Evolutionary conservation across 2,797 vertebrate genomes (phyloP).

Genomic region (Acanthis flammea): DNA sequence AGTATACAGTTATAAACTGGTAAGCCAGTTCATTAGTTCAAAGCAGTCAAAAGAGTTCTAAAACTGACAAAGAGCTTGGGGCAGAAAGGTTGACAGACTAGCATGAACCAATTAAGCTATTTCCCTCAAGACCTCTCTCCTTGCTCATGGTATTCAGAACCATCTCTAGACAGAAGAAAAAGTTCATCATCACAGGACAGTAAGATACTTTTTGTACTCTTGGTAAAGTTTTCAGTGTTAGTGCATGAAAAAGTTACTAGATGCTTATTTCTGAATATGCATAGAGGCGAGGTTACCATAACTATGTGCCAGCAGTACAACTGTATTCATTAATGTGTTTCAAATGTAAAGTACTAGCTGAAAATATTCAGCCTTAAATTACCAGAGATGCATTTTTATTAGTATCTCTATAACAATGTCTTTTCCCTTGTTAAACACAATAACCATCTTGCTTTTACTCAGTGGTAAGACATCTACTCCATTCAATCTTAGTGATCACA

Average conservation of each 20-base stretch:
- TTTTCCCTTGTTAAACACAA: neutral
- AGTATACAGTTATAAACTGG: neutral
- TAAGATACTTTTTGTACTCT: neutral
- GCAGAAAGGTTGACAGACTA: neutral
- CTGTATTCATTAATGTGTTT: neutral
- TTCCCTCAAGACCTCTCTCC: neutral
- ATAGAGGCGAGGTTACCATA: neutral
- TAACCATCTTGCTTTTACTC: neutral
- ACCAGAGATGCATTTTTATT: neutral
- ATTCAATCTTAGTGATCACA: neutral
- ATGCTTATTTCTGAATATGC: neutral
- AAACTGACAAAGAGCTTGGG: neutral
- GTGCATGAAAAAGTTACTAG: neutral
- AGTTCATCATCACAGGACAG: neutral
- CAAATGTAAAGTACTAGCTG: neutral
- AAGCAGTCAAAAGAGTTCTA: conserved; percentile 4
- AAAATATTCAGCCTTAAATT: neutral
- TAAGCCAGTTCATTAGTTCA: neutral
- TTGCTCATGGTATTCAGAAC: neutral
- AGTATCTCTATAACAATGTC: neutral
- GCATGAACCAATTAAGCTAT: neutral
- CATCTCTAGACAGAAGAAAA: neutral
- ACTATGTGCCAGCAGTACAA: neutral
- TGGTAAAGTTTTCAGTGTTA: neutral
- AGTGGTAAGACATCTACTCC: neutral